Evolutionary conservation across 2,113 vertebrate genomes (phyloP), one percentile per base, ranked within the genome.

Genomic region (Apeltes quadracus): DNA sequence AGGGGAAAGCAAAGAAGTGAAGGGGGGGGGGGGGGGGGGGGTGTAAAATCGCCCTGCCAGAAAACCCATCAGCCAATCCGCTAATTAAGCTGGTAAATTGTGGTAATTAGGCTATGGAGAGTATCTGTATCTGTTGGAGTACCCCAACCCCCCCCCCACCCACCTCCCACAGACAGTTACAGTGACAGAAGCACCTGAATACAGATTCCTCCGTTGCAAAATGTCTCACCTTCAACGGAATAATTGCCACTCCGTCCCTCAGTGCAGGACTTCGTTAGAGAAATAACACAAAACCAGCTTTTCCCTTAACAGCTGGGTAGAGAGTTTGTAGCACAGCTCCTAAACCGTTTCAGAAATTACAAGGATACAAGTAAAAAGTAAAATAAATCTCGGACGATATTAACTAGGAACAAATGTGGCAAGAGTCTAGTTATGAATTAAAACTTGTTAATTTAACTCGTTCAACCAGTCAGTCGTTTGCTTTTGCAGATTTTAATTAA

Each of bases 61-160:
- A 38, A 23, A 44, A 39, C 57, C 77, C 71, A 66, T 65, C 64
- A 72, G 81, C 83, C 72, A 79, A 72, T 78, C 77, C 77, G 83
- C 83, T 85, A 82, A 85, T 85, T 71, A 82, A 13, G 12, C 63
- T 66, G 73, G 54, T 81, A 70, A n/a, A 84, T 67, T 84, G 72
- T 64, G 55, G 70, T 78, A 85, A 84, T 70, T 77, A 83, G 82
- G 79, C 76, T 41, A 50, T 50, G 61, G 77, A 85, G 79, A 73
- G 72, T 7, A 10, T 82, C 75, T n/a, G n/a, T n/a, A 51, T 84
- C 68, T 73, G 68, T 78, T 84, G 84, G 74, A 61, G 57, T 61
- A 18, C n/a, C 58, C 56, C 2, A n/a, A n/a, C n/a, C n/a, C n/a
- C n/a, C n/a, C n/a, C n/a, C n/a, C n/a, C 25, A 55, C 56, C 76